phyloP scores from a whole-genome alignment of 1,140 invertebrate genomes.

The Sarcophaga peregrina region DNA sequence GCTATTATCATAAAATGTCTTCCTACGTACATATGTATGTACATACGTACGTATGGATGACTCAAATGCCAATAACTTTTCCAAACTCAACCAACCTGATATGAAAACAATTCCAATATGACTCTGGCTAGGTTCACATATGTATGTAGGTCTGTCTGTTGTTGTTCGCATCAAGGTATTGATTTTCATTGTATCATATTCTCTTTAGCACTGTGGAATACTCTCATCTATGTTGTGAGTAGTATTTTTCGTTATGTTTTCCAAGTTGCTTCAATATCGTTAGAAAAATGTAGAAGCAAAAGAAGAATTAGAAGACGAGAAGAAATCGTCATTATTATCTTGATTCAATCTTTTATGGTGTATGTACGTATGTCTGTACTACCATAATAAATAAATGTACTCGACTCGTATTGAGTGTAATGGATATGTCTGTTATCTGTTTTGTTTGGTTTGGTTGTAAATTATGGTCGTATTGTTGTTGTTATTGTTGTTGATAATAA shows the following conservation, averaged over 20 bases:
- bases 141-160: too few relatives aligned
- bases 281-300: not conserved
- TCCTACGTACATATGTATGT: not conserved
- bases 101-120: too few relatives aligned
- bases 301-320: not conserved
- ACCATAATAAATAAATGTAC: not conserved
- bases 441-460: too few relatives aligned
- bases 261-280: not conserved
- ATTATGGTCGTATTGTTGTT: too few relatives aligned
- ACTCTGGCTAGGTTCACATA: too few relatives aligned
- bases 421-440: not conserved
- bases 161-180: not conserved
- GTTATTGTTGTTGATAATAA: not conserved
- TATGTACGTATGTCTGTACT: not conserved
- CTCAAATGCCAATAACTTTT: not conserved
- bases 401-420: not conserved
- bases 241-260: too few relatives aligned
- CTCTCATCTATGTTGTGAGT: too few relatives aligned
- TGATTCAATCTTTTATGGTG: too few relatives aligned
- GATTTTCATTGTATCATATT: conserved; percentile 15
- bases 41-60: not conserved
- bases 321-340: not conserved
- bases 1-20: too few relatives aligned
- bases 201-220: not conserved
- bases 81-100: not conserved